Percentiles rank a stretch among this genome's conserved stretches.
These are phyloP conservation scores for Syncerus caffer DNA, from an alignment of 2,797 vertebrate species.

Conservation along the genomic window DNA sequence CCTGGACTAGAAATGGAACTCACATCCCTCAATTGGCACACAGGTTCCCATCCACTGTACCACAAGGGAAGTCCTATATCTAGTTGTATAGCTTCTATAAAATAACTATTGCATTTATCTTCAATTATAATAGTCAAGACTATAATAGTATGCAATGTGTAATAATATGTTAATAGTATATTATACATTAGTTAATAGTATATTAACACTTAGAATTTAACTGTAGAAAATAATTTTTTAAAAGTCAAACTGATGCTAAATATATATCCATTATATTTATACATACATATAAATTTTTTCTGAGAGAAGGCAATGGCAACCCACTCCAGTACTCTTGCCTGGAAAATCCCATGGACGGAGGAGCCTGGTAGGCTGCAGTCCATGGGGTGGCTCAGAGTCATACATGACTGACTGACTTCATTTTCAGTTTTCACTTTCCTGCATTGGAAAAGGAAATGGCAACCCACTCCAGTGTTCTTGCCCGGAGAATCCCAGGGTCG, in stretches of 20 bases:
- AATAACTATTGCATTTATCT: not conserved
- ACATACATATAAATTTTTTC: too few species aligned
- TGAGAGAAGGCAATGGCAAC: too few species aligned
- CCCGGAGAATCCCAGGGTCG: too few species aligned
- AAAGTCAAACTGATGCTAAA: not conserved
- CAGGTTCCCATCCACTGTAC: not conserved
- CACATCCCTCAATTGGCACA: not conserved
- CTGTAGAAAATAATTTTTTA: not conserved
- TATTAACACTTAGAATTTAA: not conserved
- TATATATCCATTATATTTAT: not conserved
- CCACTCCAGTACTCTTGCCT: too few species aligned
- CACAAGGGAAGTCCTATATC: not conserved
- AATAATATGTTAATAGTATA: not conserved
- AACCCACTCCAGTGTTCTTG: too few species aligned
- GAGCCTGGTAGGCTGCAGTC: too few species aligned
- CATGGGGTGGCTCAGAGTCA: accelerated
- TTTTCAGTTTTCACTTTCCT: too few species aligned
- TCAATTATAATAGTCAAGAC: not conserved
- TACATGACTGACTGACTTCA: too few species aligned
- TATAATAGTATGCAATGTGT: not conserved
- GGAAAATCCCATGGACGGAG: accelerated
- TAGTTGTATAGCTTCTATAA: not conserved
- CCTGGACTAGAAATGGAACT: not conserved
- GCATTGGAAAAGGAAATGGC: too few species aligned
- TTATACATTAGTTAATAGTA: not conserved